Evolutionary conservation across 2,888 invertebrate species (phyloP), one percentile per base, ranked within the genome.

Genomic region (Amblyjoppa proteus): DNA sequence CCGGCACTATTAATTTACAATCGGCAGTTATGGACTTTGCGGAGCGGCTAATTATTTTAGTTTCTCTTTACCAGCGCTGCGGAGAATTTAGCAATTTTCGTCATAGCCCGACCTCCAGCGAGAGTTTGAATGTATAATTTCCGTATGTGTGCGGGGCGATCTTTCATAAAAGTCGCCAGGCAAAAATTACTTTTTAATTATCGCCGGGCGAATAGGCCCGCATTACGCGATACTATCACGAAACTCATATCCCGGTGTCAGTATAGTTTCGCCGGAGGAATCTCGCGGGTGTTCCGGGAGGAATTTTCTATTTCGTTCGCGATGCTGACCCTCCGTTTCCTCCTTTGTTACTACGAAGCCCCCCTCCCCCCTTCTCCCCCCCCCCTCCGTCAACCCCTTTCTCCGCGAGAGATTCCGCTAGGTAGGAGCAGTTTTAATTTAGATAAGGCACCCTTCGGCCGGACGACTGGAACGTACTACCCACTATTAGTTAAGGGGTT

Each of bases 141-240:
- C 84, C 76, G 80, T 41, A 41, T 58, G 58, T 41, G 51, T 68
- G 20, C 51, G 76, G 76, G 81, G 83, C 86, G 68, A 81, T 87
- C 86, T 86, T 85, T 88, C 87, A 89, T 88, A 89, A 88, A 90
- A 87, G 91, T 90, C 91, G 88, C 87, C 88, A 86, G 89, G 89
- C 20, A 69, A 71, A 91, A 92, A 91, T 91, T 90, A 90, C 89
- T 91, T 92, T 92, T 92, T 92, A 92, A 92, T 92, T 91, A 92
- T 91, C 90, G 89, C 89, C 89, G 88, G 85, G 91, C 88, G 91
- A 90, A 91, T 91, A 89, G 89, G 89, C 87, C 89, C 90, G 91
- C 91, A 91, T 92, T 91, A 90, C 89, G 89, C 90, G 92, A 91
- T 90, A 89, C 89, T 89, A 88, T 88, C 88, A 81, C 83, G 85